phyloP scores from a whole-genome alignment of 1,140 invertebrate species.

The Globodera rostochiensis region DNA sequence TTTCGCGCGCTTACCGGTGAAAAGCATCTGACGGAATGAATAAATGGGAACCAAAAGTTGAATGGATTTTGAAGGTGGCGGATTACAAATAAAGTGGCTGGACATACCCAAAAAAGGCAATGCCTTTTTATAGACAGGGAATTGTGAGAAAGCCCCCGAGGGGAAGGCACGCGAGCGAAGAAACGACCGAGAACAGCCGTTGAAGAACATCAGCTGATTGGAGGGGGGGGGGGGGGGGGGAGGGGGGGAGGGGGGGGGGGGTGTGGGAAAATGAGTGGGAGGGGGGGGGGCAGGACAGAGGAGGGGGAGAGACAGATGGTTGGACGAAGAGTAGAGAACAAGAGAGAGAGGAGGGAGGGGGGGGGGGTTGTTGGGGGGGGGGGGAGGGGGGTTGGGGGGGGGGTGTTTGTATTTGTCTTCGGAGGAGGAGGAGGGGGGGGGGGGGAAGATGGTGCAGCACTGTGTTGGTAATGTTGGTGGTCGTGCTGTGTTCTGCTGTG shows the following conservation, averaged over 20 bases:
- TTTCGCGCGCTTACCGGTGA: not conserved
- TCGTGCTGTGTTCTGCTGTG: not conserved
- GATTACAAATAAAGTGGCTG: not conserved
- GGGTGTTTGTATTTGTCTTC: too few species aligned
- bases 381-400: too few species aligned
- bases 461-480: too few species aligned
- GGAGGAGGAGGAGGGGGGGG: too few species aligned
- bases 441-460: too few species aligned
- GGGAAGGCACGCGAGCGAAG: not conserved
- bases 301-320: too few species aligned
- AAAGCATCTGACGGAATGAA: not conserved
- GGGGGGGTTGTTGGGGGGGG: not conserved
- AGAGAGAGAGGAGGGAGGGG: not conserved
- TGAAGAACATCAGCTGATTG: constrained; percentile 10
- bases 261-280: not conserved
- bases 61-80: not conserved
- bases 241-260: not conserved
- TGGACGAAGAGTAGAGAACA: not conserved
- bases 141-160: not conserved
- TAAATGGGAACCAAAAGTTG: not conserved
- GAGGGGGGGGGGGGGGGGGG: not conserved
- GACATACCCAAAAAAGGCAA: not conserved
- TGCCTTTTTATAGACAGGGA: constrained; percentile 1
- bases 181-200: not conserved
- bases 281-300: not conserved